A percentile compares a stretch with the other conserved stretches of the same genome.
phyloP scores from a whole-genome alignment of 2,113 vertebrate genomes.

The Pelvicachromis taeniatus region DNA sequence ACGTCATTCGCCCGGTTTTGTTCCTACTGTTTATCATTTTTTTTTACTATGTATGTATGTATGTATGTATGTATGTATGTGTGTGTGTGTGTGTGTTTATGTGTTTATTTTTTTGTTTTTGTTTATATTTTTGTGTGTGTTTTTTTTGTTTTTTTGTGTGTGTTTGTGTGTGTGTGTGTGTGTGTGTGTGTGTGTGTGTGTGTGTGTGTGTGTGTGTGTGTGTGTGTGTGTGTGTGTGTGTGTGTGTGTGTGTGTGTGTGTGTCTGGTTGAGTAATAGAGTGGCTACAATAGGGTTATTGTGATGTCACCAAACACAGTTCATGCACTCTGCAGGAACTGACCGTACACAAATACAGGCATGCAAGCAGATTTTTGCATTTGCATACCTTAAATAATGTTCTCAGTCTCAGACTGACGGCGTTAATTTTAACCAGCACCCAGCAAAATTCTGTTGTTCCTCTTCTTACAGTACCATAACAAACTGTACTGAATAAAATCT shows the following conservation, averaged over 20 bases:
- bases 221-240: too few species aligned
- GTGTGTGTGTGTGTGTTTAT: too few species aligned
- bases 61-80: too few species aligned
- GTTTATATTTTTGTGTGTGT: too few species aligned
- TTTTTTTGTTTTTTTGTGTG: too few species aligned
- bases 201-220: too few species aligned
- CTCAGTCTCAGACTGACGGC: background rate
- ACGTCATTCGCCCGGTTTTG: too few species aligned
- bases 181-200: too few species aligned
- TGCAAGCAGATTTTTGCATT: background rate
- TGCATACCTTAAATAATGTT: background rate
- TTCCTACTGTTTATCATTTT: too few species aligned
- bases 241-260: background rate
- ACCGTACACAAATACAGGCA: background rate
- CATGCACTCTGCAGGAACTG: background rate
- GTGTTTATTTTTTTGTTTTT: too few species aligned
- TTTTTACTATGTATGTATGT: too few species aligned
- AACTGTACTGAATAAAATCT: background rate
- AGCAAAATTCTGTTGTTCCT: background rate
- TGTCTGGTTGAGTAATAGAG: conserved; percentile 5
- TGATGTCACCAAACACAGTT: conserved; percentile 12
- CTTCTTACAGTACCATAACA: background rate
- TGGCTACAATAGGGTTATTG: conserved; percentile 18
- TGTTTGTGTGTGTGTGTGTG: too few species aligned
- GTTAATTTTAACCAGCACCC: background rate